Conservation (phyloP, 2,888 invertebrate species). For the Eristalis arbustorum region DNA sequence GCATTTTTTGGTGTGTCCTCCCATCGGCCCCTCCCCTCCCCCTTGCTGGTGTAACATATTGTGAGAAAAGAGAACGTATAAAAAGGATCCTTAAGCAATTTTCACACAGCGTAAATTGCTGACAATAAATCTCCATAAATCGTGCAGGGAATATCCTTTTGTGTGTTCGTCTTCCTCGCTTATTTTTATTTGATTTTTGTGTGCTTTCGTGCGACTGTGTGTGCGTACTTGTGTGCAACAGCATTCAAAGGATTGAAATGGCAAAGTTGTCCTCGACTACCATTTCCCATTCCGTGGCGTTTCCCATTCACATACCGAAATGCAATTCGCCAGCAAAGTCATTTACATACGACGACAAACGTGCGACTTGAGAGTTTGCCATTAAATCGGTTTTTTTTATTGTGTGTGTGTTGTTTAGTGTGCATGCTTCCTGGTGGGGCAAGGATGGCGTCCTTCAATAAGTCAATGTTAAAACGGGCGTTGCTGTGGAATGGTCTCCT, state of each 20-base stretch:
- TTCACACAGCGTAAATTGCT: slow-evolving; percentile 61
- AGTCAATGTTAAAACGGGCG: slow-evolving; percentile 5
- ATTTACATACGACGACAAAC: slow-evolving; percentile 68
- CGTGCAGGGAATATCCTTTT: slow-evolving; percentile 61
- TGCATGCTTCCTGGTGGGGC: neutral
- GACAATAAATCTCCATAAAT: slow-evolving; percentile 69
- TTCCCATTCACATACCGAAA: slow-evolving; percentile 20
- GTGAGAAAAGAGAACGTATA: slow-evolving; percentile 19
- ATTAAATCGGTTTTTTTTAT: slow-evolving; percentile 40
- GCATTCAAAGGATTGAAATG: neutral
- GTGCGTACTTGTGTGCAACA: neutral
- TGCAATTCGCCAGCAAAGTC: slow-evolving; percentile 42
- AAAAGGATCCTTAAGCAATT: slow-evolving; percentile 56
- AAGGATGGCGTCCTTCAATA: slow-evolving; percentile 51
- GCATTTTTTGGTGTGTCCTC: slow-evolving; percentile 4
- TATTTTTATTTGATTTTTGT: slow-evolving; percentile 45
- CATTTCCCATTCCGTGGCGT: neutral
- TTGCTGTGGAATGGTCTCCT: neutral
- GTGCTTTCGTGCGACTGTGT: neutral
- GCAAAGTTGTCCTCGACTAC: neutral
- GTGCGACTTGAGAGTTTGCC: slow-evolving; percentile 55
- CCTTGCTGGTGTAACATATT: slow-evolving; percentile 40
- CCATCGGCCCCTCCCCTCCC: neutral
- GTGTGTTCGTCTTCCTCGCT: slow-evolving; percentile 16
- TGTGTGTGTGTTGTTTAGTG: neutral